A percentile compares a stretch with the other conserved stretches of the same genome.
phyloP scores from a whole-genome alignment of 2,797 vertebrate species.

The Crenichthys baileyi region DNA sequence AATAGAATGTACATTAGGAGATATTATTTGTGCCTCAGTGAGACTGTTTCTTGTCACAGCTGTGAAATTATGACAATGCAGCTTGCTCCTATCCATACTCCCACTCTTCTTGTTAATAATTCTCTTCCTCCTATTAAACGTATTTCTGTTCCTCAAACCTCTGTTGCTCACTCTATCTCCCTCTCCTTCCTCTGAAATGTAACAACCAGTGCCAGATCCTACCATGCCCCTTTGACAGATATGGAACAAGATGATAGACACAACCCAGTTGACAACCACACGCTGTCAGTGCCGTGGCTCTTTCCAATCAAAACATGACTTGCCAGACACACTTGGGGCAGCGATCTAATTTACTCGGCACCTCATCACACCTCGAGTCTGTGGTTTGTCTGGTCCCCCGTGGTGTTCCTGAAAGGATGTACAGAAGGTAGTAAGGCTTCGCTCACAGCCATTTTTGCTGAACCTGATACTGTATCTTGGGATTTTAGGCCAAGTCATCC shows the following conservation, averaged over 20 bases:
- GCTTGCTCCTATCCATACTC: constrained; percentile 6
- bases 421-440: constrained; percentile 14
- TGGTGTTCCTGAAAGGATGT: constrained; percentile 31
- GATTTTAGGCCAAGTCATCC: constrained; percentile 20
- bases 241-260: constrained; percentile 32
- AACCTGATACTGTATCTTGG: constrained; percentile 26
- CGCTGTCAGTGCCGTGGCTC: constrained; percentile 22
- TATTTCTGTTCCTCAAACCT: constrained; percentile 22
- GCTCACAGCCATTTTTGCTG: constrained; percentile 20
- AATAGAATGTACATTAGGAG: constrained; percentile 33
- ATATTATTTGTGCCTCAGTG: constrained; percentile 33
- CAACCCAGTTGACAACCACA: constrained; percentile 24
- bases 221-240: constrained; percentile 41
- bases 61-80: constrained; percentile 27
- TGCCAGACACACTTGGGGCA: constrained; percentile 40
- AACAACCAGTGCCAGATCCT: constrained; percentile 19
- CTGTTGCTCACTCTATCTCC: constrained; percentile 16
- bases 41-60: constrained; percentile 47
- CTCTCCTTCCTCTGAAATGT: constrained; percentile 35
- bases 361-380: constrained; percentile 37
- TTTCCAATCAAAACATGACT: constrained; percentile 42
- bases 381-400: constrained; percentile 15
- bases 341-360: constrained; percentile 47
- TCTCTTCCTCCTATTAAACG: constrained; percentile 4
- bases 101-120: constrained; percentile 7